phyloP scores from a whole-genome alignment of 2,113 vertebrate genomes.

The Clupea harengus region DNA sequence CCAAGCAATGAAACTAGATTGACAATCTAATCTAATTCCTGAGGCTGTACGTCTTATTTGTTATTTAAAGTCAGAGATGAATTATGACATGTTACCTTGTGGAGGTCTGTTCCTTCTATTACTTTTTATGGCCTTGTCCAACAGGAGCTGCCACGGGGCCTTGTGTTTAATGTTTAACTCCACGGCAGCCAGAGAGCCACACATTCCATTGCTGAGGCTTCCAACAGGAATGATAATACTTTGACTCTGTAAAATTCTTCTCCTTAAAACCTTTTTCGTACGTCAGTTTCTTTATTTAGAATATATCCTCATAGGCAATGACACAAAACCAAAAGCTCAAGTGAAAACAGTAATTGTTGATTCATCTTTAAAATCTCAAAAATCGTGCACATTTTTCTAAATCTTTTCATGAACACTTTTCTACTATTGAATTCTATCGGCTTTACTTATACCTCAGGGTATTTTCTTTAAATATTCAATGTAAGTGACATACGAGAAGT shows the following conservation, averaged over 20 bases:
- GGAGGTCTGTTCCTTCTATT: constrained; percentile 55
- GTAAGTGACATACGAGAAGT: background rate
- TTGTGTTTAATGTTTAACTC: constrained; percentile 52
- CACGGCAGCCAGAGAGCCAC: constrained; percentile 28
- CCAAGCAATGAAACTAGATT: constrained; percentile 26
- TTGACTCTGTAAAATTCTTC: constrained; percentile 18
- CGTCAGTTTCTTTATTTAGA: constrained; percentile 18
- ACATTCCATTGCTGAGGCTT: constrained; percentile 40
- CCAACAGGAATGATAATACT: constrained; percentile 23
- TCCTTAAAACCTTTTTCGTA: constrained; percentile 8
- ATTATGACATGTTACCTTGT: constrained; percentile 44
- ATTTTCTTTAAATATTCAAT: background rate
- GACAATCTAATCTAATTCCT: constrained; percentile 29
- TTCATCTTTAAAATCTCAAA: background rate
- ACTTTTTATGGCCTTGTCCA: constrained; percentile 53
- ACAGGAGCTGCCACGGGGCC: constrained; percentile 46
- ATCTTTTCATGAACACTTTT: background rate
- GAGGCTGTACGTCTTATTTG: constrained; percentile 41
- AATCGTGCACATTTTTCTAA: background rate
- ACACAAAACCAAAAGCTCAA: background rate
- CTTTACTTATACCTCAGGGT: background rate
- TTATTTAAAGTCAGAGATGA: constrained; percentile 48
- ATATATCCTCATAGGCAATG: constrained; percentile 18
- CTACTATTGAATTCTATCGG: background rate
- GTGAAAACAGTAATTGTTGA: background rate